phyloP scores from a whole-genome alignment of 2,888 invertebrate species.

The Ophioninae sp. region DNA sequence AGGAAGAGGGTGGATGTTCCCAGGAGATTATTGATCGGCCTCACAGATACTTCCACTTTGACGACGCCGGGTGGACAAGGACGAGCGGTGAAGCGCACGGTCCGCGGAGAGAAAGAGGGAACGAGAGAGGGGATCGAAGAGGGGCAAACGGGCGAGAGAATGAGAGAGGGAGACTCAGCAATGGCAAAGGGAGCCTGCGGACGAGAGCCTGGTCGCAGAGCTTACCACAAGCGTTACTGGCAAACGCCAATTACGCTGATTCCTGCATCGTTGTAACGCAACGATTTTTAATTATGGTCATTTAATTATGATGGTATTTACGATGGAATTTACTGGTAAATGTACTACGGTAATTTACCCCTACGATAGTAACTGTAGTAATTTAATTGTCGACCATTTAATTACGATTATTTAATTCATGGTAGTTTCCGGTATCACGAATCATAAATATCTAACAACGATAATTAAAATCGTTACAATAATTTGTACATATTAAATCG shows the following conservation, averaged over 20 bases:
- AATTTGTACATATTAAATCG: no score
- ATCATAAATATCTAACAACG: no score
- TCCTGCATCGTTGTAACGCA: no score
- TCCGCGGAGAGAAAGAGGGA: constrained; percentile 18
- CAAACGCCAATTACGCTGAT: neutral
- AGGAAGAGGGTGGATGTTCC: constrained; percentile 77
- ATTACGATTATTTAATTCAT: no score
- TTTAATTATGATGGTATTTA: no score
- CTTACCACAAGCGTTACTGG: neutral
- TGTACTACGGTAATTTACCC: no score
- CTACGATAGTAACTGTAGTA: no score
- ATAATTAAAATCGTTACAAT: no score
- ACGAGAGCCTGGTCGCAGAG: neutral
- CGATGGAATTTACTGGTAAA: no score
- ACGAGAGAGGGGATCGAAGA: neutral
- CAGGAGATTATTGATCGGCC: constrained; percentile 80
- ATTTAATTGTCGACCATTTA: no score
- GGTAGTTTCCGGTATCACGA: no score
- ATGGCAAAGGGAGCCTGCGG: neutral
- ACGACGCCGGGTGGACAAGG: constrained; percentile 64
- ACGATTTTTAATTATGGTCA: no score
- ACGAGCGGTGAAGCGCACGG: constrained; percentile 54
- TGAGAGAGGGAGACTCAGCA: neutral
- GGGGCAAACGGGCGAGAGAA: neutral
- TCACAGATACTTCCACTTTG: constrained; percentile 73